These are phyloP conservation scores for Naja naja DNA, from an alignment of 2,113 vertebrate species.

Conservation along the genomic window DNA sequence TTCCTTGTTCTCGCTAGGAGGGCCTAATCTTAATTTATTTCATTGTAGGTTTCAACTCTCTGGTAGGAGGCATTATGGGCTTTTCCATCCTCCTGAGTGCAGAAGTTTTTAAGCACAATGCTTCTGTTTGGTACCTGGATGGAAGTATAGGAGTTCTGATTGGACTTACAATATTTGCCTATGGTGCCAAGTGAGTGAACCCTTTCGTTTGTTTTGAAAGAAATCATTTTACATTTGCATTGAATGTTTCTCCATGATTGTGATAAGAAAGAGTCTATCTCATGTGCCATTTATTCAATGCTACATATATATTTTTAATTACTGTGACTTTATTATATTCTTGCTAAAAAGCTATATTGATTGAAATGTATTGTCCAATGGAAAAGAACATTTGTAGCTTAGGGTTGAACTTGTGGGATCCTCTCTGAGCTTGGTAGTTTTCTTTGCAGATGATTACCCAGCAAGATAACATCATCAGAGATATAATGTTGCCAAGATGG, in stretches of 20 bases:
- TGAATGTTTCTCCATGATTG: neutral
- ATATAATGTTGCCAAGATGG: neutral
- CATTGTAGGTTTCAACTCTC: conserved; percentile 89
- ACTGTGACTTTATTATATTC: neutral
- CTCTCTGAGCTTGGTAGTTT: neutral
- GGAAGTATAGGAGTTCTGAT: conserved; percentile 92
- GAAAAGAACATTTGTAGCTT: neutral
- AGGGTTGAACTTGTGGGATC: neutral
- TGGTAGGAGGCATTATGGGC: conserved; percentile 93
- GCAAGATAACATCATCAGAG: neutral
- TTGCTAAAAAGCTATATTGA: neutral
- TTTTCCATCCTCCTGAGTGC: conserved; percentile 97
- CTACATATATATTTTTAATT: neutral
- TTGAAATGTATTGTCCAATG: neutral
- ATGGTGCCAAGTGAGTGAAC: conserved; percentile 90
- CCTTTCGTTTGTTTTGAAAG: neutral
- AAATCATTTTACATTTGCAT: neutral
- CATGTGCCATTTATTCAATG: neutral
- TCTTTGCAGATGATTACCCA: neutral
- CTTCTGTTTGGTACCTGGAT: conserved; percentile 91
- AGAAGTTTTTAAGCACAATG: conserved; percentile 89
- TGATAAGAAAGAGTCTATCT: neutral
- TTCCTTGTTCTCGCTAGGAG: neutral
- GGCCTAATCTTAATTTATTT: conserved; percentile 4
- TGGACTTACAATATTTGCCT: conserved; percentile 91